These are phyloP conservation scores for Eublepharis macularius DNA, from an alignment of 2,113 vertebrate genomes.

Conservation along the genomic window DNA sequence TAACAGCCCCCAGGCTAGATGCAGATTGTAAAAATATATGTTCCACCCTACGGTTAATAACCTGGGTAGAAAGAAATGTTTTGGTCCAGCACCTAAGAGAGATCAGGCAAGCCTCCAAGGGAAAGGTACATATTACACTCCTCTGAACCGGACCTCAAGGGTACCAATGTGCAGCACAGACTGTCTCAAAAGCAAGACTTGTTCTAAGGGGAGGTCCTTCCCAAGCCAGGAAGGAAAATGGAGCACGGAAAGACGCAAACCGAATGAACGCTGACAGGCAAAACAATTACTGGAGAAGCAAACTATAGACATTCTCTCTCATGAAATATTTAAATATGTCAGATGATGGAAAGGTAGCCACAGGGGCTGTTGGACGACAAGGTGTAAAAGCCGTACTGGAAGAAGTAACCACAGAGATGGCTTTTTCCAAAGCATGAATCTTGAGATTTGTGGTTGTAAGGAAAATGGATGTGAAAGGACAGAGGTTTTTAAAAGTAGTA, in stretches of 20 bases:
- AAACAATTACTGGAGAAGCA: neutral
- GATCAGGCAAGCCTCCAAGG: no score
- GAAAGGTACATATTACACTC: no score
- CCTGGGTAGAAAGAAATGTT: no score
- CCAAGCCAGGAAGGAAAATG: neutral
- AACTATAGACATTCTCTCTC: neutral
- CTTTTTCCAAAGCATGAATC: neutral
- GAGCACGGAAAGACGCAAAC: neutral
- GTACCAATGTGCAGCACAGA: neutral
- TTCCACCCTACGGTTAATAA: no score
- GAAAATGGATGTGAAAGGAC: neutral
- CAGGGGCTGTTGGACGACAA: neutral
- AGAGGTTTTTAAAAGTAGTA: neutral
- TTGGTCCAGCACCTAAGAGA: no score
- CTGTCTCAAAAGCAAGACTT: neutral
- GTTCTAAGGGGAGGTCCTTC: neutral
- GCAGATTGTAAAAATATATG: no score
- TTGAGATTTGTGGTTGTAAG: neutral
- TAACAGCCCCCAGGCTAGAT: no score
- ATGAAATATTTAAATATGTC: neutral
- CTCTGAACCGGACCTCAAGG: neutral
- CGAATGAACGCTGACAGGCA: neutral
- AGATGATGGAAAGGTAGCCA: neutral
- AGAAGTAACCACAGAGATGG: neutral
- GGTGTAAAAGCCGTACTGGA: neutral